Base-by-base conservation (phyloP, 1,140 invertebrate species). In the Hyposmocoma kahamanoa region DNA sequence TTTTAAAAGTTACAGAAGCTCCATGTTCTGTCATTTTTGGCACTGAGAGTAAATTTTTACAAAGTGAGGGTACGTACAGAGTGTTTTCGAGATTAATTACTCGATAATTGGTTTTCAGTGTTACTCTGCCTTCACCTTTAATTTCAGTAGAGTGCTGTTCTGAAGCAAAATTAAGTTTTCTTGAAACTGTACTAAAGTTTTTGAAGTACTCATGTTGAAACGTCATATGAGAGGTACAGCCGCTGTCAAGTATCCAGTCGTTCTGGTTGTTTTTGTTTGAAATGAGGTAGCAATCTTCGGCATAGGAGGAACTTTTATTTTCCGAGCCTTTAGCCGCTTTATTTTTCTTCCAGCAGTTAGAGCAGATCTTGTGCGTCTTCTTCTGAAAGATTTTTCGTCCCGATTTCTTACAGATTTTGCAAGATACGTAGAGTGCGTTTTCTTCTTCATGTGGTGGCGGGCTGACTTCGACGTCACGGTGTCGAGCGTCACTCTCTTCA, bases 401-500 rank as follows among this genome's bases (percentile, higher is more conserved):
- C 38, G 6, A 21, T 13, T 20, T 41, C 38, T 41, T 41, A 13
- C 38, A 41, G 18, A 21, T 41, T 21, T 20, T 41, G 38, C 38
- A 41, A 20, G 9, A 21, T 13, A 15, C 38, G 13, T 21, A 20
- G 19, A 21, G 20, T 20, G 38, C 18, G 19, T 41, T 15, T 42
- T 49, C 38, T 42, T 28, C 36, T 24, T 15, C 8, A 26, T 11
- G 20, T n/a, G 8, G 32, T 3, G 6, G 8, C 1, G 11, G 18
- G 32, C 13, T 36, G 10, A 3, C 28, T 8, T 11, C 13, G 19
- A 15, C 15, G 9, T 41, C 10, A 15, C 19, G 2, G 3, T 11
- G 38, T 17, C 62, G 41, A 8, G 59, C 52, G 19, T 75, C 60
- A 49, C 15, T 36, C 39, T 75, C 61, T 53, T 72, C 65, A 8